phyloP scores from a whole-genome alignment of 2,797 vertebrate genomes.

The Telmatherina bonti region DNA sequence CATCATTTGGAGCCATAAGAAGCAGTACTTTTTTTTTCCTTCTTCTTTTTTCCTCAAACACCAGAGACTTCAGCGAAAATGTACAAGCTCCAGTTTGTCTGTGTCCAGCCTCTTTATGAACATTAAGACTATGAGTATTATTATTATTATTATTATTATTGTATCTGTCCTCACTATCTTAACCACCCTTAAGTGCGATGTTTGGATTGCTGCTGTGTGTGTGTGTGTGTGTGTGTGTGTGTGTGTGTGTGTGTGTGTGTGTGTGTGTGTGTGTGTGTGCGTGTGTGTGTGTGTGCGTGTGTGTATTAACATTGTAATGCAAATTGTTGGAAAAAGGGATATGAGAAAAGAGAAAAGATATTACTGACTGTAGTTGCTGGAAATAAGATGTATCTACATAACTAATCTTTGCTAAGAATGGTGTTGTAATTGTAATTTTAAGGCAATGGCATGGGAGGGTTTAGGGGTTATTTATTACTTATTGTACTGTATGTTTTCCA shows the following conservation, averaged over 20 bases:
- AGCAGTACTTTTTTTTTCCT: conserved; percentile 32
- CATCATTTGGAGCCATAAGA: conserved; percentile 56
- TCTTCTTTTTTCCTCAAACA: conserved; percentile 19
- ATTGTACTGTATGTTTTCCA: conserved; percentile 67
- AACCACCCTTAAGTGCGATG: conserved; percentile 70
- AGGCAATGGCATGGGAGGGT: conserved; percentile 59
- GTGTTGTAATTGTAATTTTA: conserved; percentile 74
- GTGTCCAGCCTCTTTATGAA: conserved; percentile 59
- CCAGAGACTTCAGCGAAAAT: conserved; percentile 37
- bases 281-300: conserved; percentile 47
- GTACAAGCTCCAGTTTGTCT: conserved; percentile 53
- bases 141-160: conserved; percentile 58
- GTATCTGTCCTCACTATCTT: conserved; percentile 59
- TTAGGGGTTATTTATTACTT: conserved; percentile 69
- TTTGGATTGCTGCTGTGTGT: conserved; percentile 69
- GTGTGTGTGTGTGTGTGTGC: conserved; percentile 45
- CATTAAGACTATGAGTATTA: conserved; percentile 62
- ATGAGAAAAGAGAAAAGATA: conserved; percentile 46
- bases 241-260: conserved; percentile 48
- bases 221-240: conserved; percentile 44
- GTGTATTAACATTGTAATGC: conserved; percentile 59
- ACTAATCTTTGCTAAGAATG: conserved; percentile 67
- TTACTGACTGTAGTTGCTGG: conserved; percentile 59
- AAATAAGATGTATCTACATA: conserved; percentile 71
- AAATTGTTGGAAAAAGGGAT: conserved; percentile 41